Base-by-base conservation (phyloP, 1,140 invertebrate genomes). In the Neodiprion pinetum region DNA sequence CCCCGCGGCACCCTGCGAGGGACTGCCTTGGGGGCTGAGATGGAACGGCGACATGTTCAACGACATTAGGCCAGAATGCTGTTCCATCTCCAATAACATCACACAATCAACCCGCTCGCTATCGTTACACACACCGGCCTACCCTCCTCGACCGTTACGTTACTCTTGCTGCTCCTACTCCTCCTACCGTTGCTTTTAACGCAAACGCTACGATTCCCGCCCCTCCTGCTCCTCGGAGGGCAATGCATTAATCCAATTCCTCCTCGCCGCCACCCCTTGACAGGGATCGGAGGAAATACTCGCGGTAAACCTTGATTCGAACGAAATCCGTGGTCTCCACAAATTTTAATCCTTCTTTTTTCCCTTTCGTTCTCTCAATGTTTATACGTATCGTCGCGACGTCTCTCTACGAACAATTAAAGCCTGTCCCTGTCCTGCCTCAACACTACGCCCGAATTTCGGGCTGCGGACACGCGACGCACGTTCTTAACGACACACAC, bases 41-140 rank as follows among this genome's bases (percentile, higher is more conserved):
- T 93, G 92, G 87, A 93, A 93, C 77, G 95, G 93, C 86, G 94
- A 94, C 93, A 96, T 95, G 90, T 94, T 95, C 80, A 95, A 91
- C 86, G 94, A 95, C 90, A 95, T 93, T 87, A 95, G 91, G 90
- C 93, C 92, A 89, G 94, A 92, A 89, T 94, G 93, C 88, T 94
- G 93, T 91, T 94, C 93, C 93, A 94, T 94, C 89, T 94, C 92
- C 90, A 93, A 92, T 93, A 94, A 93, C 93, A 94, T 93, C 53
- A 61, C 53, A 61, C 53, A 17, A 61, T 17, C 28, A 40, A 61
- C 53, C n/a, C 11, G 53, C n/a, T 61, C 4, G n/a, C n/a, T 61
- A 14, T 61, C 28, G 28, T 14, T 61, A 5, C 53, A 8, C 8
- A 14, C 11, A 61, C n/a, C n/a, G 28, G 2, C 28, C 5, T 3